These are phyloP conservation scores for Nyctibius grandis DNA, from an alignment of 2,797 vertebrate genomes.

Conservation along the genomic window DNA sequence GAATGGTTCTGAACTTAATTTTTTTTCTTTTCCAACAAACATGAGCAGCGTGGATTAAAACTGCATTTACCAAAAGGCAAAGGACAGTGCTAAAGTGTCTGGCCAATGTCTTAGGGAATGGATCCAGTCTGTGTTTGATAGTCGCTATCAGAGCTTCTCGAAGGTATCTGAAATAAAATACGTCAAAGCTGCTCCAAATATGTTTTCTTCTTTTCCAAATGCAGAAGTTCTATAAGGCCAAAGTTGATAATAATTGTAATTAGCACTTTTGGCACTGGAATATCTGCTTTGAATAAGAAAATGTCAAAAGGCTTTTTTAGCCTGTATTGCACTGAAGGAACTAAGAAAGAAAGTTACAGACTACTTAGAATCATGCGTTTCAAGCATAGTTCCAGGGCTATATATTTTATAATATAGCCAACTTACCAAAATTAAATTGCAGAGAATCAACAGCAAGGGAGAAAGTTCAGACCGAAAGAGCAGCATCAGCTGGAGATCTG, in stretches of 20 bases:
- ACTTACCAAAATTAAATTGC: background rate
- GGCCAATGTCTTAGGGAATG: background rate
- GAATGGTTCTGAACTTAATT: background rate
- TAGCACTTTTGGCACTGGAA: background rate
- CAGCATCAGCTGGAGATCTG: constrained; percentile 79
- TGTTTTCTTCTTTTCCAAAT: background rate
- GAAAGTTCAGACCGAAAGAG: constrained; percentile 63
- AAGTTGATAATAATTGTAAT: background rate
- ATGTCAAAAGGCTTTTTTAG: background rate
- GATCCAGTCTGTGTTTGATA: background rate
- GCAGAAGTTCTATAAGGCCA: background rate
- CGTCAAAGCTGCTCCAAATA: background rate
- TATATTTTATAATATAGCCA: background rate
- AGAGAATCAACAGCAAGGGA: constrained; percentile 65
- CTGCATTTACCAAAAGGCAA: background rate
- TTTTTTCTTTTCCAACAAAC: background rate
- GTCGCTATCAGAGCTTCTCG: background rate
- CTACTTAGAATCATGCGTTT: background rate
- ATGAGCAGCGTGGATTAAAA: background rate
- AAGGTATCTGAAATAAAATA: background rate
- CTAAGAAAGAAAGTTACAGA: background rate
- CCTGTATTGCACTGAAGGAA: background rate
- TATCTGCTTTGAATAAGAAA: background rate
- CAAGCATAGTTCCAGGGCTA: background rate
- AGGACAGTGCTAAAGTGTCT: background rate